Conservation (phyloP, 2,113 vertebrate species). For the Lepus timidus region DNA sequence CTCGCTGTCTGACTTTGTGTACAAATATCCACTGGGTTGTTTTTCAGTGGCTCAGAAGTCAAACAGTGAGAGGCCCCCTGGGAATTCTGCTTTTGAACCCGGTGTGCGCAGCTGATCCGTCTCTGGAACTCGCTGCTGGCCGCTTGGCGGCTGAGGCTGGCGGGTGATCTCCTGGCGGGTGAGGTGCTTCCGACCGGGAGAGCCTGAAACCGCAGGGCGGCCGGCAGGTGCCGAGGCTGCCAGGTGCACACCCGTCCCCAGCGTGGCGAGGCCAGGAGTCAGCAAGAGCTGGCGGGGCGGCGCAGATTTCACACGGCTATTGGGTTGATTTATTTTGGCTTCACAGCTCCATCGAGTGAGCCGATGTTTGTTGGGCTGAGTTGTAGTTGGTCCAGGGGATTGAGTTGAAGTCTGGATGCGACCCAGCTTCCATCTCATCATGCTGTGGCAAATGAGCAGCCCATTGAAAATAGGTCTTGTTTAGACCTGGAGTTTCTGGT, state of each 20-base stretch:
- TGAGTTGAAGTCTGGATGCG: slow-evolving; percentile 18
- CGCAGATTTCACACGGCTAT: neutral
- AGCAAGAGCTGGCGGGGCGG: neutral
- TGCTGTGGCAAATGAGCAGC: neutral
- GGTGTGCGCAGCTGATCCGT: neutral
- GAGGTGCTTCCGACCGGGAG: neutral
- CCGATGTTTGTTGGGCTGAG: neutral
- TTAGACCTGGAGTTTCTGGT: neutral
- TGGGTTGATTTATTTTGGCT: slow-evolving; percentile 43
- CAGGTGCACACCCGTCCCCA: neutral
- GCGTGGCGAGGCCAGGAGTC: neutral
- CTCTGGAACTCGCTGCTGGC: neutral
- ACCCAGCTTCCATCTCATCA: slow-evolving; percentile 18
- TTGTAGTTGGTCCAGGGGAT: neutral
- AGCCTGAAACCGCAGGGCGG: neutral
- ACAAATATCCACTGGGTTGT: neutral
- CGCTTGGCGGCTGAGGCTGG: neutral
- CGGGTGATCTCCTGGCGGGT: neutral
- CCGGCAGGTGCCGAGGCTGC: accelerated
- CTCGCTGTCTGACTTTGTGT: neutral
- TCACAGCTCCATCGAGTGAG: neutral
- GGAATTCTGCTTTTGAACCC: slow-evolving; percentile 1
- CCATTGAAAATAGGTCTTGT: neutral
- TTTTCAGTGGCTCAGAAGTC: slow-evolving; percentile 35
- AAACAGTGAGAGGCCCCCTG: neutral